Evolutionary conservation across 2,113 vertebrate genomes (phyloP).

Genomic region (Cebidichthys violaceus): DNA sequence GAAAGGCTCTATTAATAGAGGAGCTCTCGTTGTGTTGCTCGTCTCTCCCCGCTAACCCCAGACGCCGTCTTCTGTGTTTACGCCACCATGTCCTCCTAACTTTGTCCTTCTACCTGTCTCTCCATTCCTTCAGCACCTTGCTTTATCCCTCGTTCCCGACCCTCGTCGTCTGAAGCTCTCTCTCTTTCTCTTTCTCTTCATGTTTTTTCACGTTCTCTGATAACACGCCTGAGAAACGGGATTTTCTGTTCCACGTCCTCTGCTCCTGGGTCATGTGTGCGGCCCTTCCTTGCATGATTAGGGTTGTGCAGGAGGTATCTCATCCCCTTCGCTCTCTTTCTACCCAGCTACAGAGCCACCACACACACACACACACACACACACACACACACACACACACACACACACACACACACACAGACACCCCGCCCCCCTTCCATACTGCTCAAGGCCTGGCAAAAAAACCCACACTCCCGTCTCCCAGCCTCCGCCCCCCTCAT

Average conservation of each 20-base stretch:
- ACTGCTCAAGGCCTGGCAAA: conserved; percentile 69
- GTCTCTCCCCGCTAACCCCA: conserved; percentile 41
- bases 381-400: conserved; percentile 57
- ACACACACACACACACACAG: conserved; percentile 69
- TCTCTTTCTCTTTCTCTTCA: too few relatives aligned
- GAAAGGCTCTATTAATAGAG: conserved; percentile 81
- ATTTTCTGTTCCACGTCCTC: conserved; percentile 11
- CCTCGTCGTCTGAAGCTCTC: not conserved
- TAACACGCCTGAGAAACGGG: conserved; percentile 29
- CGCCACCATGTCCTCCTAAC: not conserved
- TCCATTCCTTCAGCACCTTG: not conserved
- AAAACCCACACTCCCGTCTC: conserved; percentile 68
- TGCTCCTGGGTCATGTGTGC: conserved; percentile 25
- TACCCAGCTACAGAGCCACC: conserved; percentile 62
- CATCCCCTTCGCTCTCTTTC: conserved; percentile 38
- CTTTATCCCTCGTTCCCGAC: conserved; percentile 23
- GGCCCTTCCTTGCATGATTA: conserved; percentile 19
- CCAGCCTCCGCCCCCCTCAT: conserved; percentile 72
- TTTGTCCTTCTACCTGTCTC: conserved; percentile 10
- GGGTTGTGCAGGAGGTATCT: conserved; percentile 36
- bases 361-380: conserved; percentile 62
- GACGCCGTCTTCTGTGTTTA: conserved; percentile 16
- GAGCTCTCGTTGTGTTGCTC: conserved; percentile 54
- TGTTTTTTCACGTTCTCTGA: conserved; percentile 27
- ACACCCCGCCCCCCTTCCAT: conserved; percentile 74